Evolutionary conservation across 2,113 vertebrate genomes (phyloP).

Genomic region (Tonatia bakeri): DNA sequence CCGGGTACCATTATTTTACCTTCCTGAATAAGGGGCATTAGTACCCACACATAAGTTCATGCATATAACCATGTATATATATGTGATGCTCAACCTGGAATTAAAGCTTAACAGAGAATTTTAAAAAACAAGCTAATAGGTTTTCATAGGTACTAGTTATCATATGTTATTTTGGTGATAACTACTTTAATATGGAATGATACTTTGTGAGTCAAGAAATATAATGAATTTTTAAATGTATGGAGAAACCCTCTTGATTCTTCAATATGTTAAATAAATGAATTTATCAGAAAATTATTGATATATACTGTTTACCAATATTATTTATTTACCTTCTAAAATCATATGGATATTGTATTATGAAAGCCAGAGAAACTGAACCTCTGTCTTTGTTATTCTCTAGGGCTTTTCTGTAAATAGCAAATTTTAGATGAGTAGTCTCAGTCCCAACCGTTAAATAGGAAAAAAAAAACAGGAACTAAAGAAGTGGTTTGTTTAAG

Average conservation of each 20-base stretch:
- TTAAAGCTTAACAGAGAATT: not conserved
- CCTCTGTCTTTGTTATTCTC: slow-evolving; percentile 7
- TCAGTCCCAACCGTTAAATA: not conserved
- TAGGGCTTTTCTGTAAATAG: slow-evolving; percentile 27
- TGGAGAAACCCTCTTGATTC: not conserved
- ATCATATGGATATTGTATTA: not conserved
- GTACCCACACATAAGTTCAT: not conserved
- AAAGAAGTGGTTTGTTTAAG: slow-evolving; percentile 11
- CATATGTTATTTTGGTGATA: not conserved
- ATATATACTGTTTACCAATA: not conserved
- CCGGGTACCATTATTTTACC: slow-evolving; percentile 35
- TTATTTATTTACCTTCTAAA: slow-evolving; percentile 51
- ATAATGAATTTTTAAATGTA: slow-evolving; percentile 30
- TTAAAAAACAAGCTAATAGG: not conserved
- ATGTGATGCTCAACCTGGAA: not conserved
- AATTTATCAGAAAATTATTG: slow-evolving; percentile 23
- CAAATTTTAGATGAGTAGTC: slow-evolving; percentile 16
- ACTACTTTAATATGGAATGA: slow-evolving; percentile 2
- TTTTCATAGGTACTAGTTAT: slow-evolving; percentile 45
- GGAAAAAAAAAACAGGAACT: not conserved
- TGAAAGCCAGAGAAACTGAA: slow-evolving; percentile 19
- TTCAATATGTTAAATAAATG: not conserved
- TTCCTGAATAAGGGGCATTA: not conserved
- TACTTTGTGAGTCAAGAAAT: slow-evolving; percentile 24
- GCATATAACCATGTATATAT: not conserved